Evolutionary conservation across 2,113 vertebrate genomes (phyloP).

Genomic region (Perca fluviatilis): DNA sequence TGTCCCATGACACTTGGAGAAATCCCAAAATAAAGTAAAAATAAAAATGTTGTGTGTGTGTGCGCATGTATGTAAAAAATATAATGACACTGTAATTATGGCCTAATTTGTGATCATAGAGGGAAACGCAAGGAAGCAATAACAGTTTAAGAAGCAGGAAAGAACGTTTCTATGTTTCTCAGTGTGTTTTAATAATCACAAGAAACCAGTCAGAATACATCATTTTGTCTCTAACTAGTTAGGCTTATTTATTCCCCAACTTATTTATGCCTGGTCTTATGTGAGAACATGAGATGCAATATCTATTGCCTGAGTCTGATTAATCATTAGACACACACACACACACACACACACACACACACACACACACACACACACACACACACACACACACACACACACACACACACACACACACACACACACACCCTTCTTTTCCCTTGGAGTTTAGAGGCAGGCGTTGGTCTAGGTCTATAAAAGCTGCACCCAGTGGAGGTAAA

Average conservation of each 20-base stretch:
- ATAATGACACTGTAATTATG: neutral
- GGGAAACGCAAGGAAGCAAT: constrained; percentile 42
- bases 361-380: constrained; percentile 26
- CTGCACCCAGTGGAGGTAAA: constrained; percentile 67
- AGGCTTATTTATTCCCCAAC: constrained; percentile 19
- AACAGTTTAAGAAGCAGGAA: constrained; percentile 30
- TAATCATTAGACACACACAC: constrained; percentile 49
- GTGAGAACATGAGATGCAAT: constrained; percentile 35
- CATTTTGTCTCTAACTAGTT: neutral
- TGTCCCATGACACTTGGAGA: neutral
- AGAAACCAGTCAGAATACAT: constrained; percentile 55
- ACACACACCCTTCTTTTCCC: constrained; percentile 49
- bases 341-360: constrained; percentile 15
- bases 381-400: constrained; percentile 53
- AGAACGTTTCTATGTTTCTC: neutral
- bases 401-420: constrained; percentile 5
- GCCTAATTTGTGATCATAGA: constrained; percentile 9
- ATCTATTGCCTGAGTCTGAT: constrained; percentile 49
- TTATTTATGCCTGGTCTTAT: constrained; percentile 7
- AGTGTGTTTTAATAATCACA: constrained; percentile 25
- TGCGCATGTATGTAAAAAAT: constrained; percentile 1
- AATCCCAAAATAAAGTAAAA: neutral
- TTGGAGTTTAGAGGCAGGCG: constrained; percentile 58
- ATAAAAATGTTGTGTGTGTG: neutral
- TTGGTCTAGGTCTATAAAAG: constrained; percentile 73